Evolutionary conservation across 2,888 invertebrate species (phyloP).

Genomic region (Rotaria sp.): DNA sequence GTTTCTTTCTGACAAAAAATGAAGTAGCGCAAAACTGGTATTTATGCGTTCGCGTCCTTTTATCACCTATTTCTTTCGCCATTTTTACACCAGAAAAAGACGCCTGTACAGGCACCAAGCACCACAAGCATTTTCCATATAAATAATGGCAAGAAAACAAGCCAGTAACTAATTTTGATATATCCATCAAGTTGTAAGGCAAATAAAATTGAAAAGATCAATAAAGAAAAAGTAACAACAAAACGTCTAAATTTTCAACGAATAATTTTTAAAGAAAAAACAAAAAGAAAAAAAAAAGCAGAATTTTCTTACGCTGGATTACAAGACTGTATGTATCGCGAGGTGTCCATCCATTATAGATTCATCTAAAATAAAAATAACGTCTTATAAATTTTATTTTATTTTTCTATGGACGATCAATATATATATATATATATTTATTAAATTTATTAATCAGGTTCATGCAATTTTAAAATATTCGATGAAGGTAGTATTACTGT

Average conservation of each 20-base stretch:
- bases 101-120: slow-evolving; percentile 79
- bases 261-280: not conserved
- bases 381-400: too few species aligned
- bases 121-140: slow-evolving; percentile 86
- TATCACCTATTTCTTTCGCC: slow-evolving; percentile 63
- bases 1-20: too few species aligned
- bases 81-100: slow-evolving; percentile 88
- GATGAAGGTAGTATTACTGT: not conserved
- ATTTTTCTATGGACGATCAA: too few species aligned
- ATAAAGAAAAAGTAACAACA: slow-evolving; percentile 82
- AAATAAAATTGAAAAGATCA: slow-evolving; percentile 80
- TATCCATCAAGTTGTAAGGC: slow-evolving; percentile 81
- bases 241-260: slow-evolving; percentile 69
- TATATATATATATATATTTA: too few species aligned
- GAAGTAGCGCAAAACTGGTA: too few species aligned
- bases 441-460: not conserved
- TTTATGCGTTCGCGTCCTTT: too few species aligned
- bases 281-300: not conserved
- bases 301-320: not conserved
- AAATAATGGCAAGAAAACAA: slow-evolving; percentile 91
- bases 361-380: not conserved
- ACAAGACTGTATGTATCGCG: not conserved
- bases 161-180: slow-evolving; percentile 83
- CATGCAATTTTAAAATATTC: not conserved
- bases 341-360: slow-evolving; percentile 14